A percentile compares a stretch with the other conserved stretches of the same genome.
Evolutionary conservation across 2,888 invertebrate genomes (phyloP).

Genomic region (Tipula lateralis): DNA sequence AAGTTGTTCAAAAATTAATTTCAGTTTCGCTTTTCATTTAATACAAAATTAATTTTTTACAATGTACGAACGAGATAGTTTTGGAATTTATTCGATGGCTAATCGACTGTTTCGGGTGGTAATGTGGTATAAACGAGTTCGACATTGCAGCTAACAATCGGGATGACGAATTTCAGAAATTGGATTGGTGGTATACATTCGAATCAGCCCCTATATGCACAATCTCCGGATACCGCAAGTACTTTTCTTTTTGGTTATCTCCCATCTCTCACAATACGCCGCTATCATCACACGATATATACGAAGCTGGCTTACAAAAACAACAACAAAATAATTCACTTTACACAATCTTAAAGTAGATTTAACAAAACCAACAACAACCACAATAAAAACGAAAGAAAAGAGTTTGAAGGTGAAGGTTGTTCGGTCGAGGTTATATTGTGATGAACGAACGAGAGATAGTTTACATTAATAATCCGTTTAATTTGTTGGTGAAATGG

Average conservation of each 20-base stretch:
- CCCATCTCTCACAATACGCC: not conserved
- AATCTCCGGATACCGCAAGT: not conserved
- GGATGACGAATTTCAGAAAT: too few species aligned
- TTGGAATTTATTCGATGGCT: not conserved
- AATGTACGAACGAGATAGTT: not conserved
- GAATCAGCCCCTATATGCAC: too few species aligned
- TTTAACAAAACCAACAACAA: not conserved
- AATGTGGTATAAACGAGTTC: too few species aligned
- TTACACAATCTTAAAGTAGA: slow-evolving; percentile 13
- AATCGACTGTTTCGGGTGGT: not conserved
- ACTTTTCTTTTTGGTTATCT: not conserved
- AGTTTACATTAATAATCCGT: not conserved
- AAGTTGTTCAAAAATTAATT: slow-evolving; percentile 6
- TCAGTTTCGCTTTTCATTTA: slow-evolving; percentile 24
- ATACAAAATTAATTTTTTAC: not conserved
- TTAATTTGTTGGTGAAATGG: not conserved
- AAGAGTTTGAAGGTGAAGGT: slow-evolving; percentile 26
- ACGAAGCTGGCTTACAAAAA: not conserved
- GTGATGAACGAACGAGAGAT: not conserved
- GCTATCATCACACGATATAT: slow-evolving; percentile 20
- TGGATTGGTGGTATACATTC: too few species aligned
- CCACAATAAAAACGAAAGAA: not conserved
- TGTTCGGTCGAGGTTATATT: slow-evolving; percentile 28
- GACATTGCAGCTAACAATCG: too few species aligned
- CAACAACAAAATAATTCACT: slow-evolving; percentile 14